phyloP scores from a whole-genome alignment of 2,113 vertebrate genomes.

The Cavia aperea region DNA sequence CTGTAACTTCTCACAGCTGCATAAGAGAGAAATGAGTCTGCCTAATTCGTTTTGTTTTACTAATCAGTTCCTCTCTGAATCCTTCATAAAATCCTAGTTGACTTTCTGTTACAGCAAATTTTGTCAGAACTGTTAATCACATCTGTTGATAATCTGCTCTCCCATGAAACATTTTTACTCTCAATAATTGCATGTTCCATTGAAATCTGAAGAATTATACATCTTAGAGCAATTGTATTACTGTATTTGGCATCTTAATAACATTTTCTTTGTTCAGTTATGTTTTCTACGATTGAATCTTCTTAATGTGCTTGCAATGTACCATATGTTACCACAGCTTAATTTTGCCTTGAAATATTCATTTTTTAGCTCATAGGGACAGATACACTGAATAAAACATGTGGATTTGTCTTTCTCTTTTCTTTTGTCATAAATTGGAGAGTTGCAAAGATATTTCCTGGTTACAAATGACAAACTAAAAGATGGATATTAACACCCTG shows the following conservation, averaged over 20 bases:
- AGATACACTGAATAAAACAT: not conserved
- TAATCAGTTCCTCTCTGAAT: not conserved
- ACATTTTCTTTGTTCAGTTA: conserved; percentile 30
- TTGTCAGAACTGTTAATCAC: not conserved
- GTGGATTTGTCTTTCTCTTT: not conserved
- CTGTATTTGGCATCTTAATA: not conserved
- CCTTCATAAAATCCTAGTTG: not conserved
- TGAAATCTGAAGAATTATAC: not conserved
- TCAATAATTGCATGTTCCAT: not conserved
- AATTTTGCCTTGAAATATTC: conserved; percentile 36
- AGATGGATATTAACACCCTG: not conserved
- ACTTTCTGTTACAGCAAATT: not conserved
- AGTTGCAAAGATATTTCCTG: not conserved
- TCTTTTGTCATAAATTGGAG: not conserved
- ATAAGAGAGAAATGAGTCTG: not conserved
- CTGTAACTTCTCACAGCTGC: not conserved
- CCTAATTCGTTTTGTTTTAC: not conserved
- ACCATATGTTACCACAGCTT: not conserved
- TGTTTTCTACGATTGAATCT: not conserved
- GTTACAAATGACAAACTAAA: not conserved
- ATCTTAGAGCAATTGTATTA: conserved; percentile 37
- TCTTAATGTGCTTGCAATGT: not conserved
- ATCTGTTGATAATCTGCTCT: not conserved
- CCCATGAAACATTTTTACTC: not conserved
- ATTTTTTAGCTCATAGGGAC: conserved; percentile 22